phyloP scores from a whole-genome alignment of 2,113 vertebrate genomes.

The Protobothrops flavoviridis region DNA sequence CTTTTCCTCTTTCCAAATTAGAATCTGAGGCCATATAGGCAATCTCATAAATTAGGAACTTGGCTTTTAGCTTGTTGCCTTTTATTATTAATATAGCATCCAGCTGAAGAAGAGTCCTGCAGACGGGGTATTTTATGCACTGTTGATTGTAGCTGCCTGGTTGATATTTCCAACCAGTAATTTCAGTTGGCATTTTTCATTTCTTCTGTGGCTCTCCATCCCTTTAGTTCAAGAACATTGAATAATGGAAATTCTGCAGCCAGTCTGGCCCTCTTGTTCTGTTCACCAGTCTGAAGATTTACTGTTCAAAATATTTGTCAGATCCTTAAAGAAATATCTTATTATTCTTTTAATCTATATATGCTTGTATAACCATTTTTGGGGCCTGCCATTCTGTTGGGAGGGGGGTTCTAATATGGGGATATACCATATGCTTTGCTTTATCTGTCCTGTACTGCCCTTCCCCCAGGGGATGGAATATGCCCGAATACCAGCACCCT shows the following conservation, averaged over 20 bases:
- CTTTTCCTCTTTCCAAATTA: background rate
- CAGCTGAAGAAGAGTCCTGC: background rate
- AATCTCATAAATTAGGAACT: background rate
- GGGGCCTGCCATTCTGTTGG: too few species aligned
- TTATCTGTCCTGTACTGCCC: too few species aligned
- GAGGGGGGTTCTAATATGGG: too few species aligned
- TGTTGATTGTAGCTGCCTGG: background rate
- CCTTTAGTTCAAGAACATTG: background rate
- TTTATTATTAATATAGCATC: background rate
- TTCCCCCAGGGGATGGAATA: too few species aligned
- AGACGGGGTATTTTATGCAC: background rate
- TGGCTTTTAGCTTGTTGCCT: background rate
- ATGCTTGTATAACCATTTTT: too few species aligned
- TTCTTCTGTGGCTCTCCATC: background rate
- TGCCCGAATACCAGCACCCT: too few species aligned
- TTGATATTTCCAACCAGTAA: background rate
- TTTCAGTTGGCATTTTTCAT: background rate
- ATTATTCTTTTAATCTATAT: too few species aligned
- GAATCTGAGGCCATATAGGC: background rate
- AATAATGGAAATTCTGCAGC: background rate
- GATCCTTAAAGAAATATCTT: too few species aligned
- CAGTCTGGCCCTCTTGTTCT: background rate
- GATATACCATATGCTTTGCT: too few species aligned
- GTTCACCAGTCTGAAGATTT: background rate
- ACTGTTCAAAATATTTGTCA: background rate